Conservation (phyloP, 2,797 vertebrate genomes). For the Eremophila alpestris region DNA sequence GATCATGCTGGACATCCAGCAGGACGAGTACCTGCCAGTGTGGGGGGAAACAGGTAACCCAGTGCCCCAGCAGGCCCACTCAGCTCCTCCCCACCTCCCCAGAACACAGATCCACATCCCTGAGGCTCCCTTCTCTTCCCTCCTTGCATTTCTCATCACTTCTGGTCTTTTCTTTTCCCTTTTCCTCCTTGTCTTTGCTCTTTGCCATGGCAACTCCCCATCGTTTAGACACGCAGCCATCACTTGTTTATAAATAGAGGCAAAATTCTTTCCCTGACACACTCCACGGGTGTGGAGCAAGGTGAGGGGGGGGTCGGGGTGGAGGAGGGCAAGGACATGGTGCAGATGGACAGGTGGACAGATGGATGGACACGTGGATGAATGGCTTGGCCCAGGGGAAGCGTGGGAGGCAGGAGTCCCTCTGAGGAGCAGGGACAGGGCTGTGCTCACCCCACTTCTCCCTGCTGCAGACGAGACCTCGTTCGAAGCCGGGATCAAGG, state of each 20-base stretch:
- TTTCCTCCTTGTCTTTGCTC: conserved; percentile 55
- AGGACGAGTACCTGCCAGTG: conserved; percentile 96
- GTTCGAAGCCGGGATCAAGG: conserved; percentile 97
- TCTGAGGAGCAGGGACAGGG: not conserved
- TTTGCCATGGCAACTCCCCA: conserved; percentile 78
- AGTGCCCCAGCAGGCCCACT: not conserved
- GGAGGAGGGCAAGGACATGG: not conserved
- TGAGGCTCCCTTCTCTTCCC: not conserved
- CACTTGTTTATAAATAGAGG: conserved; percentile 77
- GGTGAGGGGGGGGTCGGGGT: not conserved
- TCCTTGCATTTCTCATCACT: not conserved
- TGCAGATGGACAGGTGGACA: not conserved
- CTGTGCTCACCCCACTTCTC: not conserved
- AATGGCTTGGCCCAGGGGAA: not conserved
- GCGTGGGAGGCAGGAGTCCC: not conserved
- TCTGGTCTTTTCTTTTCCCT: conserved; percentile 8
- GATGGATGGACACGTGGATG: not conserved
- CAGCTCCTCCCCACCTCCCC: not conserved
- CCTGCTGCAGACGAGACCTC: conserved; percentile 90
- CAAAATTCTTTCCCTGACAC: conserved; percentile 35
- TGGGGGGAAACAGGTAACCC: conserved; percentile 95
- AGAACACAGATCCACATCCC: not conserved
- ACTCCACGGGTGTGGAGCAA: not conserved
- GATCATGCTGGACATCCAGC: conserved; percentile 98
- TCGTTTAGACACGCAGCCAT: conserved; percentile 51